Conservation (phyloP, 2,888 invertebrate species). For the Diaphora mendica region DNA sequence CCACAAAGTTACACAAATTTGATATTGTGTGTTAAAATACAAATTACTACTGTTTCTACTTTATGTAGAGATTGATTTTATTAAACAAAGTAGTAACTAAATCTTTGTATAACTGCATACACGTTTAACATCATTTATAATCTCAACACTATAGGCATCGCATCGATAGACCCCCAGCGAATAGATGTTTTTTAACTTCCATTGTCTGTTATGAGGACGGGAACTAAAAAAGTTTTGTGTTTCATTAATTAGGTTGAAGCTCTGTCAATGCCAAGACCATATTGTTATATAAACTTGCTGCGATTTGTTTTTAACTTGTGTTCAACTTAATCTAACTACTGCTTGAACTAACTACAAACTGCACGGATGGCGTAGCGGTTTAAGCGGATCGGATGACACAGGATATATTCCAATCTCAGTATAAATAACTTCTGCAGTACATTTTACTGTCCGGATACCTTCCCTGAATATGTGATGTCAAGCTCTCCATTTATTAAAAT, state of each 20-base stretch:
- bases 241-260: background rate
- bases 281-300: background rate
- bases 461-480: no score
- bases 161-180: background rate
- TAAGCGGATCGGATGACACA: no score
- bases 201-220: background rate
- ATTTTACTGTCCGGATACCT: no score
- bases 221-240: background rate
- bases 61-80: background rate
- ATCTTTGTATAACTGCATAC: background rate
- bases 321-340: background rate
- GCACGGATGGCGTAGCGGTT: no score
- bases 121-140: background rate
- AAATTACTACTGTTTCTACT: background rate
- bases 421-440: no score
- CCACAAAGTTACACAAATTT: background rate
- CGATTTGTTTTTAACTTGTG: background rate
- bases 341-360: background rate
- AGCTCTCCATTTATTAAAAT: no score
- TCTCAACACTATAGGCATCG: background rate
- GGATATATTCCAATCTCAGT: no score
- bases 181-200: background rate
- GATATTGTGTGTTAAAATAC: background rate
- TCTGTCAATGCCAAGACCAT: background rate
- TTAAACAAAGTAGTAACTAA: background rate